These are phyloP conservation scores for Tubulanus polymorphus DNA, from an alignment of 2,888 invertebrate species.

Conservation along the genomic window DNA sequence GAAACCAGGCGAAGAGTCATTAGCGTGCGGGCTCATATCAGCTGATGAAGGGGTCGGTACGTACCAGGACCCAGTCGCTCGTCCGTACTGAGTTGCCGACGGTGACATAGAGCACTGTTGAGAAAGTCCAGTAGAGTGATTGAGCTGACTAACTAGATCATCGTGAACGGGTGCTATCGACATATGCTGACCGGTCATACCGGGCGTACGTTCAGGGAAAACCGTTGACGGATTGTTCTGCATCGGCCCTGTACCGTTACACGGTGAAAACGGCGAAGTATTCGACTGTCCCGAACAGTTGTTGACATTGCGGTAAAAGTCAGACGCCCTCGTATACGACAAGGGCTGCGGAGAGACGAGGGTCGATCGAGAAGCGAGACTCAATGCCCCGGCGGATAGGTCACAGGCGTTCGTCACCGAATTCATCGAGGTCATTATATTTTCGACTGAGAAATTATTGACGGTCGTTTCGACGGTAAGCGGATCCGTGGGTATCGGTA, in stretches of 20 bases:
- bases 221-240: slow-evolving; percentile 14
- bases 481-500: slow-evolving; percentile 38
- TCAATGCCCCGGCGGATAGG: slow-evolving; percentile 16
- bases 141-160: not conserved
- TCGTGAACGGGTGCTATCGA: slow-evolving; percentile 24
- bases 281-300: slow-evolving; percentile 15
- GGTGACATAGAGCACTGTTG: slow-evolving; percentile 33
- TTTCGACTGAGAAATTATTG: slow-evolving; percentile 43
- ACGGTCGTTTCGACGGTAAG: slow-evolving; percentile 22
- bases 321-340: slow-evolving; percentile 29
- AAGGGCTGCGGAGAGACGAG: slow-evolving; percentile 35
- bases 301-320: slow-evolving; percentile 32
- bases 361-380: slow-evolving; percentile 22
- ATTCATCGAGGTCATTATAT: slow-evolving; percentile 37
- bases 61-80: slow-evolving; percentile 38
- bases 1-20: slow-evolving; percentile 28
- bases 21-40: slow-evolving; percentile 26
- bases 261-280: not conserved
- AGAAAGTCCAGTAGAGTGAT: not conserved
- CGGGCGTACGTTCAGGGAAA: slow-evolving; percentile 13
- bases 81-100: slow-evolving; percentile 26
- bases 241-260: slow-evolving; percentile 13
- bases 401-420: slow-evolving; percentile 23
- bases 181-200: slow-evolving; percentile 17
- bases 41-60: slow-evolving; percentile 28